phyloP scores from a whole-genome alignment of 2,797 vertebrate species.

The Poecilia wingei region DNA sequence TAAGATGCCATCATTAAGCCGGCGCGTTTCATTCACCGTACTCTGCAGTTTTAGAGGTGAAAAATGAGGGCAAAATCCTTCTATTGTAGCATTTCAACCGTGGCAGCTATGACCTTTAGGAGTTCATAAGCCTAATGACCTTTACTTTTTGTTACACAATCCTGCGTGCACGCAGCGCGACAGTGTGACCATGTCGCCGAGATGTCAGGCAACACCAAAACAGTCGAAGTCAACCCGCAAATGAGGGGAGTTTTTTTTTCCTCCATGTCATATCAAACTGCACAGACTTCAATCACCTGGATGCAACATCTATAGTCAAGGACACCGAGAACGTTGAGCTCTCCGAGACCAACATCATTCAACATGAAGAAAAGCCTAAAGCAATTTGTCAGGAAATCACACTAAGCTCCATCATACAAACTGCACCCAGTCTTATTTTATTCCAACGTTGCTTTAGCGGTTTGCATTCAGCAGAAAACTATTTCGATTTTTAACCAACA shows the following conservation, averaged over 20 bases:
- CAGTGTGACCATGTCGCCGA: neutral
- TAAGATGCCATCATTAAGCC: conserved; percentile 58
- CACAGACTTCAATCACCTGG: neutral
- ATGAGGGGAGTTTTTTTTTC: neutral
- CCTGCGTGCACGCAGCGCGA: neutral
- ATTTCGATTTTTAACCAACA: neutral
- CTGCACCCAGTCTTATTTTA: neutral
- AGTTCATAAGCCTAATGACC: conserved; percentile 11
- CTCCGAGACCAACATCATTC: neutral
- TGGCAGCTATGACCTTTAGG: conserved; percentile 27
- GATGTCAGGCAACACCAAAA: neutral
- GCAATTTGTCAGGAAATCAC: neutral
- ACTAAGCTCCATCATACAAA: neutral
- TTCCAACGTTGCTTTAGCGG: neutral
- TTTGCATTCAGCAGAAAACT: neutral
- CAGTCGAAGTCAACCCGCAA: neutral
- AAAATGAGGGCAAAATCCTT: conserved; percentile 25
- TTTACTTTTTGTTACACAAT: conserved; percentile 26
- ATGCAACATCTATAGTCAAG: neutral
- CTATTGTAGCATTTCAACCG: conserved; percentile 6
- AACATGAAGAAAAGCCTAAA: neutral
- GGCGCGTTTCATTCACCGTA: conserved; percentile 42
- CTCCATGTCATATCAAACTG: neutral
- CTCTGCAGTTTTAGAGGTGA: conserved; percentile 10
- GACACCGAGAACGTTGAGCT: neutral